Evolutionary conservation across 2,113 vertebrate species (phyloP), one percentile per base, ranked within the genome.

Genomic region (Pristiophorus japonicus): DNA sequence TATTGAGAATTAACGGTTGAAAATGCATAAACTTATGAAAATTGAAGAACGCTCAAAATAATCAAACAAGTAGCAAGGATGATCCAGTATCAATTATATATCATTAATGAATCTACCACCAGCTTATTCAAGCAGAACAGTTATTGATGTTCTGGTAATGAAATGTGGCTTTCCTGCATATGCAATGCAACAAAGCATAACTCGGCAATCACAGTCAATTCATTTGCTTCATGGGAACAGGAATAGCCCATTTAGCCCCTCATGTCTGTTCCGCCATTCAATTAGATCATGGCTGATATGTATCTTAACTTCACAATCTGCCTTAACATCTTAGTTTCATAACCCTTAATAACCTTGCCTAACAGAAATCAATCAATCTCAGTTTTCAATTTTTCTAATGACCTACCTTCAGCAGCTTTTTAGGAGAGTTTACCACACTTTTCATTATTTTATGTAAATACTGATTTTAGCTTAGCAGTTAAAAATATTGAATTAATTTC

Each of bases 1-100:
- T 45, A 22, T n/a, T n/a, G 6, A 67, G 20, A 93, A 93, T 94
- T 94, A 94, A 66, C 67, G 38, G 66, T 27, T 45, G 22, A 66
- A 27, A 66, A 45, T 65, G 63, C 7, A 94, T 24, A 94, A 94
- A 94, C 22, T 42, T 42, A 14, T n/a, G 20, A 42, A 94, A 67
- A 45, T 42, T 66, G n/a, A 94, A 94, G 20, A 65, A 66, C 14
- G 11, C 59, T 16, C 10, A 0, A 66, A 65, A 38, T 45, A 66
- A 94, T 94, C 91, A 94, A 93, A 93, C 42, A 92, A 94, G 67
- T 38, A 66, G 62, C 62, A 66, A 67, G 14, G 63, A 67, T 94
- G 62, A 67, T 14, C 20, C n/a, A 94, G 67, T 66, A 30, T 34
- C 91, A 94, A 94, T 94, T 45, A 42, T 66, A 63, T 65, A 63